A percentile compares a stretch with the other conserved stretches of the same genome.
These are phyloP conservation scores for Nothoprocta perdicaria DNA, from an alignment of 2,113 vertebrate genomes.

Conservation along the genomic window DNA sequence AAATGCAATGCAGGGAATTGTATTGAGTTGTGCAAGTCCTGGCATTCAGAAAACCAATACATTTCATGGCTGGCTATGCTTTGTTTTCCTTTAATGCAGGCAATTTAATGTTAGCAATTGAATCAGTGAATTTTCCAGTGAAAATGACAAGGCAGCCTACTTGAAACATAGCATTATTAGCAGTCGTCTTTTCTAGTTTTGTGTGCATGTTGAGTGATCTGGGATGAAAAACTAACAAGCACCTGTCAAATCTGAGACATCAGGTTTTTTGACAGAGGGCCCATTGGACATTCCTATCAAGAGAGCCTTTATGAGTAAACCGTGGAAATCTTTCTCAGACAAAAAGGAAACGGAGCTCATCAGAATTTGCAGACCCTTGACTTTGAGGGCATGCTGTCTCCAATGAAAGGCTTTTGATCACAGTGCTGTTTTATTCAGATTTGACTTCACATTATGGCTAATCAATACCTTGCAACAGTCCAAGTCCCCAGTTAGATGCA, in stretches of 20 bases:
- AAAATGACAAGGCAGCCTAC: slow-evolving; percentile 50
- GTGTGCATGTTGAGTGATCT: slow-evolving; percentile 74
- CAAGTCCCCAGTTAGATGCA: slow-evolving; percentile 85
- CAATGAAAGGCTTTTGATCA: slow-evolving; percentile 92
- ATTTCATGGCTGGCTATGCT: background rate
- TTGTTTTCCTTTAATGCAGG: slow-evolving; percentile 59
- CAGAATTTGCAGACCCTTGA: slow-evolving; percentile 81
- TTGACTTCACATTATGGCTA: slow-evolving; percentile 94
- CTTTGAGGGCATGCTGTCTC: slow-evolving; percentile 85
- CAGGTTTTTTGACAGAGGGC: slow-evolving; percentile 85
- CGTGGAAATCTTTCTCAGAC: slow-evolving; percentile 79
- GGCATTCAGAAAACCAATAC: background rate
- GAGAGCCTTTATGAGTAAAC: slow-evolving; percentile 82
- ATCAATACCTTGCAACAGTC: slow-evolving; percentile 90
- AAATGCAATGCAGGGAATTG: background rate
- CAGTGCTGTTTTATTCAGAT: slow-evolving; percentile 88
- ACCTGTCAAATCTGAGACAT: slow-evolving; percentile 89
- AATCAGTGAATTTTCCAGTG: slow-evolving; percentile 30
- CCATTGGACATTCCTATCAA: slow-evolving; percentile 90
- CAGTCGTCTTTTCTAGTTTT: slow-evolving; percentile 66
- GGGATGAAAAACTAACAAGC: slow-evolving; percentile 89
- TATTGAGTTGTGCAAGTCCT: background rate
- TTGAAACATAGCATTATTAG: slow-evolving; percentile 57
- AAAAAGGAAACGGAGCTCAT: slow-evolving; percentile 81
- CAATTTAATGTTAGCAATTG: slow-evolving; percentile 40